These are phyloP conservation scores for Poeciliopsis prolifica DNA, from an alignment of 2,113 vertebrate genomes.

Conservation along the genomic window DNA sequence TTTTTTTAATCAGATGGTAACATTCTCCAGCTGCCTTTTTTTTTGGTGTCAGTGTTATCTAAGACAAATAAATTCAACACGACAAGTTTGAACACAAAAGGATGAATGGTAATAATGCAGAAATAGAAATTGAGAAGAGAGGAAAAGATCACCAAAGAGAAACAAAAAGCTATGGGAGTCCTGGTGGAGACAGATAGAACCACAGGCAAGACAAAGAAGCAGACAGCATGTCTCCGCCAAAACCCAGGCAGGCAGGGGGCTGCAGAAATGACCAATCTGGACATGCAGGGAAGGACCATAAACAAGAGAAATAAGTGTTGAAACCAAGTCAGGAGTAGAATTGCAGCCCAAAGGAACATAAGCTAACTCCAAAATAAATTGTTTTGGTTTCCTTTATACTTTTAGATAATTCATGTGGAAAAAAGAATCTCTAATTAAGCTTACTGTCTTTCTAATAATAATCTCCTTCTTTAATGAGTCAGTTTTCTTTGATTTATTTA, in stretches of 20 bases:
- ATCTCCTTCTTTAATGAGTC: too few species aligned
- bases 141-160: conserved; percentile 24
- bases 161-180: conserved; percentile 16
- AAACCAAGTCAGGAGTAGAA: too few species aligned
- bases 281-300: conserved; percentile 27
- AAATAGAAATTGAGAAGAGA: neutral
- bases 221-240: conserved; percentile 17
- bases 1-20: neutral
- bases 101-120: neutral
- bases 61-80: neutral
- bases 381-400: too few species aligned
- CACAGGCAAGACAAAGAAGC: conserved; percentile 34
- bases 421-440: too few species aligned
- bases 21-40: neutral
- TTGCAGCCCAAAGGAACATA: too few species aligned
- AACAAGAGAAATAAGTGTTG: too few species aligned
- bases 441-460: too few species aligned
- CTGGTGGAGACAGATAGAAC: conserved; percentile 41
- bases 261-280: conserved; percentile 46
- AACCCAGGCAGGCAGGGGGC: conserved; percentile 27
- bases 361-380: too few species aligned
- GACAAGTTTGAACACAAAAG: neutral
- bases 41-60: neutral
- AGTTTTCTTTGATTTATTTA: too few species aligned
- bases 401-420: too few species aligned